Conservation (phyloP, 2,113 vertebrate species). For the Origma solitaria region DNA sequence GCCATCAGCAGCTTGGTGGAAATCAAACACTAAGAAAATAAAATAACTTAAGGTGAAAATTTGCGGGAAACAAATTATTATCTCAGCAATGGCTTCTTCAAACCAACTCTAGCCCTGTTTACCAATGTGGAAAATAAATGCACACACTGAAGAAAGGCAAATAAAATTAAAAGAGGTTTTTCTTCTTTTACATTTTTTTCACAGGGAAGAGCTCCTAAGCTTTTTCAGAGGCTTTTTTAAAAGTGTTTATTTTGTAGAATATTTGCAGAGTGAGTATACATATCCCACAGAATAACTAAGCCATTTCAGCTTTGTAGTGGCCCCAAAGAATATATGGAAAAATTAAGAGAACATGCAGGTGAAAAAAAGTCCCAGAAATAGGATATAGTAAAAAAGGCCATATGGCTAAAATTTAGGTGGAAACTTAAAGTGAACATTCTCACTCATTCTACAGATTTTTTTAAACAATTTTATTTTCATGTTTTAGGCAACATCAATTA, state of each 20-base stretch:
- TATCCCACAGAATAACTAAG: not conserved
- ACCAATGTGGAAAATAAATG: not conserved
- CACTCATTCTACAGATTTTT: not conserved
- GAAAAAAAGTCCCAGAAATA: not conserved
- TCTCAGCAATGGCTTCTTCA: not conserved
- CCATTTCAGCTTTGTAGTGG: not conserved
- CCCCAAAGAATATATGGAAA: not conserved
- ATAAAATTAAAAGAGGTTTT: not conserved
- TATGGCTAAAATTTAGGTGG: not conserved
- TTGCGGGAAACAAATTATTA: not conserved
- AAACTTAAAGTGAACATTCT: not conserved
- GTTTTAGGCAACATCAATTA: not conserved
- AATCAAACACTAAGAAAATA: conserved; percentile 91
- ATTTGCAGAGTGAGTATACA: not conserved
- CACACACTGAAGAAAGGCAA: not conserved
- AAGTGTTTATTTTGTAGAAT: not conserved
- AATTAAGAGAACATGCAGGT: not conserved
- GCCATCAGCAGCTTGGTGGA: conserved; percentile 96
- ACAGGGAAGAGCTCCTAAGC: not conserved
- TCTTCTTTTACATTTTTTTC: not conserved
- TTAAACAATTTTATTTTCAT: not conserved
- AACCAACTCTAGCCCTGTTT: not conserved
- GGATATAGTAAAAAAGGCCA: not conserved
- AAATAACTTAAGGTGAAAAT: conserved; percentile 12
- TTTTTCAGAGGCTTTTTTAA: not conserved